These are phyloP conservation scores for Leguminivora glycinivorella DNA, from an alignment of 1,140 invertebrate genomes.

Conservation along the genomic window DNA sequence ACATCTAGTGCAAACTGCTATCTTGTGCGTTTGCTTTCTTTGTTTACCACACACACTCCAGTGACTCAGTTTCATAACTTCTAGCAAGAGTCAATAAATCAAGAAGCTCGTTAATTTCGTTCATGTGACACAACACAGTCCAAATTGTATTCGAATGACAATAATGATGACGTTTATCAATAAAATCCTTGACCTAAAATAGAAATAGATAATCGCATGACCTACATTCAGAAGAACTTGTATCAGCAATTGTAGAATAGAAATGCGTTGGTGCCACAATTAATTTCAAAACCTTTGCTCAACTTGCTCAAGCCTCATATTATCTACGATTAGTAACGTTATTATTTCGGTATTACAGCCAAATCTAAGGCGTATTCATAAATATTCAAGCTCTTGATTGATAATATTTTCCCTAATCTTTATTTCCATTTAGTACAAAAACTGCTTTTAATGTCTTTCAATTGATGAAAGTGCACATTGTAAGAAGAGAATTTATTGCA, in stretches of 20 bases:
- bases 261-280: neutral
- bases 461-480: neutral
- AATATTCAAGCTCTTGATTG: no score
- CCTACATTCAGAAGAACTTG: constrained; percentile 27
- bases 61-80: constrained; percentile 3
- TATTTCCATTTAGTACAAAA: neutral
- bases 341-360: neutral
- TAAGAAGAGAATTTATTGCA: neutral
- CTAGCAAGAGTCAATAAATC: constrained; percentile 3
- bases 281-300: neutral
- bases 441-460: neutral
- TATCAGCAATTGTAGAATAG: constrained; percentile 1
- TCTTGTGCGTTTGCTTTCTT: constrained; percentile 39
- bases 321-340: no score
- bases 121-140: neutral
- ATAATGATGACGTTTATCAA: constrained; percentile 37
- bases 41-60: constrained; percentile 43
- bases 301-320: neutral
- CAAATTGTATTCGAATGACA: constrained; percentile 19
- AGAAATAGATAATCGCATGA: constrained; percentile 36
- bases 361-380: neutral
- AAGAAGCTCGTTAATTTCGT: constrained; percentile 1
- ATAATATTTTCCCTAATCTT: no score
- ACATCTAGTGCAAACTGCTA: constrained; percentile 54
- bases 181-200: constrained; percentile 49